Evolutionary conservation across 2,113 vertebrate genomes (phyloP), one percentile per base, ranked within the genome.

Genomic region (Smithornis capensis): DNA sequence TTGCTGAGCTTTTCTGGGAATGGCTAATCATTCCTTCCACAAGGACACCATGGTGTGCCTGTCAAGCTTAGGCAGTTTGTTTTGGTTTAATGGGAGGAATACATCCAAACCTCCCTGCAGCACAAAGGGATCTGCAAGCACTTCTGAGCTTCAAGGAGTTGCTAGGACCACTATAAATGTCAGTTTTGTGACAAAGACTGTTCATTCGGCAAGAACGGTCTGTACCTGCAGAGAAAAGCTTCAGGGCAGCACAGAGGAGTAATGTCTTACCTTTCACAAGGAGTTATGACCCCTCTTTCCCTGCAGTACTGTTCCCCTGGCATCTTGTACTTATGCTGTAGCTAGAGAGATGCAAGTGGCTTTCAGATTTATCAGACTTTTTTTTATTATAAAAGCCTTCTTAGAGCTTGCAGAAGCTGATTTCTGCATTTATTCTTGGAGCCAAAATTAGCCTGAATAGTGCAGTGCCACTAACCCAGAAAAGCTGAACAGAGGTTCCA

Each of bases 81-180:
- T 95, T 93, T 90, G 55, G n/a, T 94, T 91, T 85, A 90, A 96
- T 10, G 4, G 38, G 52, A 95, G 90, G 92, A 96, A 91, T 56
- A 45, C 31, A 52, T 94, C 89, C 92, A 95, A 94, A 73, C 24
- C 35, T 90, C 74, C 79, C 68, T 17, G 12, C 1, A 28, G 62
- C 75, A 93, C 68, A 96, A 95, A 96, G 19, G 73, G 53, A 82
- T 71, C 90, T 79, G 64, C 0, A 4, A 87, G 49, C n/a, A 28
- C 65, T 95, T 94, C 47, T 69, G 62, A 71, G 89, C 65, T 50
- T 62, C 6, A 9, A 75, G 65, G 57, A 71, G 77, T 96, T 92
- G 93, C 95, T 95, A 94, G 81, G 94, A 79, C 69, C 57, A 29
- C 55, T 56, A 10, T 35, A 95, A 92, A 91, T 96, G 87, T 87